Conservation (phyloP, 2,797 vertebrate genomes). For the Semotilus atromaculatus region DNA sequence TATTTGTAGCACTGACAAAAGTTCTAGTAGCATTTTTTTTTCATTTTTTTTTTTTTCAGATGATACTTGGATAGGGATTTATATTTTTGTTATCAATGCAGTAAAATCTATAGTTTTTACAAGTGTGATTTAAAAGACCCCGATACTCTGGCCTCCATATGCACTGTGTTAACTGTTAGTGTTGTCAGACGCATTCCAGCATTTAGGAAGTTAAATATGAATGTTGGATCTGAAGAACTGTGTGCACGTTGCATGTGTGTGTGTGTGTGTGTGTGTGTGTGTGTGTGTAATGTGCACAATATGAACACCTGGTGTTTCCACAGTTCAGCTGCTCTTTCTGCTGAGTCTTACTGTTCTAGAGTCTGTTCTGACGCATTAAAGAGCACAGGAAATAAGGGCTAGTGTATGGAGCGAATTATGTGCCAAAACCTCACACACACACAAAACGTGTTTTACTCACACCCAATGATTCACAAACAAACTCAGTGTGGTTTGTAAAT, state of each 20-base stretch:
- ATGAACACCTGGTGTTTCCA: constrained; percentile 44
- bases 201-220: not conserved
- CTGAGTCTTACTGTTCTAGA: not conserved
- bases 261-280: too few species aligned
- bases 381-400: not conserved
- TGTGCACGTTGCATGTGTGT: too few species aligned
- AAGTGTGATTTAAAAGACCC: not conserved
- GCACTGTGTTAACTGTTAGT: not conserved
- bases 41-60: too few species aligned
- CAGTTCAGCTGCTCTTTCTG: constrained; percentile 22
- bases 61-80: too few species aligned
- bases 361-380: not conserved
- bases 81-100: not conserved
- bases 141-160: not conserved
- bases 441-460: too few species aligned
- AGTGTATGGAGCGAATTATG: too few species aligned
- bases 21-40: too few species aligned
- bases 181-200: not conserved
- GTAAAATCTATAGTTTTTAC: not conserved
- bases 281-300: not conserved
- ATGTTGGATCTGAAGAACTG: not conserved
- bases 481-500: too few species aligned
- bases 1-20: too few species aligned
- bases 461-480: too few species aligned
- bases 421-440: too few species aligned